These are phyloP conservation scores for Galaxias olidus DNA, from an alignment of 2,797 vertebrate species.

Conservation along the genomic window DNA sequence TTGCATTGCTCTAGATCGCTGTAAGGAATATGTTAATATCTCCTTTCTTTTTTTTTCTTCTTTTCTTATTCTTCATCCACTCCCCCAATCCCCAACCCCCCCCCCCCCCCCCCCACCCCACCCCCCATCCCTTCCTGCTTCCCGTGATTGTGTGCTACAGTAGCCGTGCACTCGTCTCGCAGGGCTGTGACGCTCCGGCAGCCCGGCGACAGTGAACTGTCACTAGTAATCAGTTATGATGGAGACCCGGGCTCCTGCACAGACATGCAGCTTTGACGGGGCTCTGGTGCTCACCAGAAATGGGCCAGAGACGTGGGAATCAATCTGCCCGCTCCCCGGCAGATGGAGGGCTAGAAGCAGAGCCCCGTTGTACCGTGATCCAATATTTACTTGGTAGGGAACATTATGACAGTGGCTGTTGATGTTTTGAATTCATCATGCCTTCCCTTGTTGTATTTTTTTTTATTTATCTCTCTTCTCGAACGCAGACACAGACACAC, in stretches of 20 bases:
- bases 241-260: conserved; percentile 68
- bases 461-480: too few relatives aligned
- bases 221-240: conserved; percentile 74
- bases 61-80: background rate
- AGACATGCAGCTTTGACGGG: conserved; percentile 67
- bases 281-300: conserved; percentile 52
- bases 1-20: conserved; percentile 56
- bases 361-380: conserved; percentile 57
- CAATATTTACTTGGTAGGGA: conserved; percentile 66
- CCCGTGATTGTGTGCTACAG: conserved; percentile 54
- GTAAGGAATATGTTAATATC: conserved; percentile 64
- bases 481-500: too few relatives aligned
- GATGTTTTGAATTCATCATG: conserved; percentile 57
- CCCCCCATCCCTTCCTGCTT: conserved; percentile 40
- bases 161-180: conserved; percentile 69
- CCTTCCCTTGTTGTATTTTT: too few relatives aligned
- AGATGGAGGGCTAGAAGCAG: conserved; percentile 46
- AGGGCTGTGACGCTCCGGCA: conserved; percentile 76
- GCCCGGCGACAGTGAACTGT: conserved; percentile 74
- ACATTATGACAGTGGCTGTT: conserved; percentile 57
- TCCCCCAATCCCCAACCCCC: conserved; percentile 43
- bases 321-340: conserved; percentile 61
- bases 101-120: conserved; percentile 12
- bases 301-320: conserved; percentile 59
- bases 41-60: conserved; percentile 29